Evolutionary conservation across 1,140 invertebrate species (phyloP), one percentile per base, ranked within the genome.

Genomic region (Xylocopa sonorina): DNA sequence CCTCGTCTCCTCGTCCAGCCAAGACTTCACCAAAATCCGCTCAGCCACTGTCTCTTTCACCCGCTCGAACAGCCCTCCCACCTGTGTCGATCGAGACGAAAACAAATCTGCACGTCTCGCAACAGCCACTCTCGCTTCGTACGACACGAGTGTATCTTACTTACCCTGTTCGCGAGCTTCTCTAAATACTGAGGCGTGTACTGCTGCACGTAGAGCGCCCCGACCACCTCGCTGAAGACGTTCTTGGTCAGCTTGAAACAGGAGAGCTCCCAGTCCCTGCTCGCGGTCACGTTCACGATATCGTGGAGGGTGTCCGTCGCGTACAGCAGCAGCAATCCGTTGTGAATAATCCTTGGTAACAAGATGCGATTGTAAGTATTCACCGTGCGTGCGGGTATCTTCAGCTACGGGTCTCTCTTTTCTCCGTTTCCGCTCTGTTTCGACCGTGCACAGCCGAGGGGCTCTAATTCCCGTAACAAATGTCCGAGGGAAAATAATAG

Each of bases 1-100:
- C 88, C 93, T 93, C 1, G 95, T 95, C 38, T 93, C 91, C 27
- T 94, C 92, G 82, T 96, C 95, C 74, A 96, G 93, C 95, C 95
- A 96, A n/a, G 93, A 91, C 60, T 95, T 94, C 46, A 93, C 90
- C 50, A 93, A 85, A 53, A 96, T 92, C 7, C 95, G 91, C 18
- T 93, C 91, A 48, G 94, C 93, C 72, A 96, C 94, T 3, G 95
- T 94, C 43, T 94, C 89, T 80, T 95, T 94, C 32, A 96, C 93
- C 41, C 94, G 93, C 50, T 93, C 90, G 78, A 96, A 95, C 89
- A 96, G 53, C 48, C 75, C 77, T 14, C 68, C 80, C 58, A 91
- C 85, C 90, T 91, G 38, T 63, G 27, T n/a, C 2, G n/a, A n/a
- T n/a, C n/a, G n/a, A n/a, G n/a, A n/a, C n/a, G n/a, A n/a, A n/a